A percentile compares a stretch with the other conserved stretches of the same genome.
These are phyloP conservation scores for Nephrotoma appendiculata DNA, from an alignment of 2,888 invertebrate species.

Conservation along the genomic window DNA sequence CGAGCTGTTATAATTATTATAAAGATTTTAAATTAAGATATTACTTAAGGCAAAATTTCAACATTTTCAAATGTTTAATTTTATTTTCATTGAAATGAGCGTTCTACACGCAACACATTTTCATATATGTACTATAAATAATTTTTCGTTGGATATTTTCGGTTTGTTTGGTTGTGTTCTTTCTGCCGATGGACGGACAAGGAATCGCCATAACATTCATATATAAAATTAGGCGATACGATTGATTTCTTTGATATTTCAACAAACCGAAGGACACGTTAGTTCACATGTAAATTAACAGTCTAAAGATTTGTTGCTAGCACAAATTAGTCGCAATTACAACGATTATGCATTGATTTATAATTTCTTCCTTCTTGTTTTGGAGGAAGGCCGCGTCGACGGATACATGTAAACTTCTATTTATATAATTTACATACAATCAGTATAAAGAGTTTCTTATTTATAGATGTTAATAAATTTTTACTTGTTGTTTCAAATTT, in stretches of 20 bases:
- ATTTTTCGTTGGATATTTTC: neutral
- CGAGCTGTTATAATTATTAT: neutral
- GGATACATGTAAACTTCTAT: neutral
- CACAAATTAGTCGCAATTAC: too few species aligned
- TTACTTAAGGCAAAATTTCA: neutral
- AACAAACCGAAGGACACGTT: neutral
- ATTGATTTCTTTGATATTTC: neutral
- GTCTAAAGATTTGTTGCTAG: neutral
- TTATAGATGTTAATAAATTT: neutral
- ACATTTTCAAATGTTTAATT: neutral
- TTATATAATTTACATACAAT: neutral
- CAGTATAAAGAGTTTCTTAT: neutral
- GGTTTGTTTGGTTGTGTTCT: neutral
- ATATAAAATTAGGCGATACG: neutral
- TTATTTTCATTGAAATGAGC: neutral
- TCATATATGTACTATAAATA: neutral
- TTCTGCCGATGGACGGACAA: neutral
- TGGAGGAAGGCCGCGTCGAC: neutral
- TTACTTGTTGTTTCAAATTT: too few species aligned
- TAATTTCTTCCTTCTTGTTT: neutral
- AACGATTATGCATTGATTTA: too few species aligned
- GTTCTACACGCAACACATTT: neutral
- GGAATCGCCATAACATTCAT: neutral
- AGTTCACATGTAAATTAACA: neutral
- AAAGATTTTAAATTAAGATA: neutral